Conservation (phyloP, 1,140 invertebrate genomes). For the Microplitis demolitor region DNA sequence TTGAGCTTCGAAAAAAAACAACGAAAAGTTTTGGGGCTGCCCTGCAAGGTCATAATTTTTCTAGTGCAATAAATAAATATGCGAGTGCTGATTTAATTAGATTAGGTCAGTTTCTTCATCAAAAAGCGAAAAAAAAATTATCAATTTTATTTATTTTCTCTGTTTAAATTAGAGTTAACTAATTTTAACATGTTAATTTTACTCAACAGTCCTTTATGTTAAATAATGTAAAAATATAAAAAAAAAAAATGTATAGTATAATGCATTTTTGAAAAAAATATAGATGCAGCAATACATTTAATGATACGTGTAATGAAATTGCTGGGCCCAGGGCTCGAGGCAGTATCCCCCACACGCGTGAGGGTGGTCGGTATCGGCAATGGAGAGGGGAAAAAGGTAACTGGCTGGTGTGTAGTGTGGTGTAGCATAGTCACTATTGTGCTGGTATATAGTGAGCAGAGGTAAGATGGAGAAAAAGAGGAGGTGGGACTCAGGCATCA, state of each 20-base stretch:
- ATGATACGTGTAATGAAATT: conserved; percentile 51
- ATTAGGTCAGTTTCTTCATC: not conserved
- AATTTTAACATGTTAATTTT: no score
- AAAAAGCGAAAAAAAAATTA: not conserved
- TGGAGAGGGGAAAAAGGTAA: conserved; percentile 36
- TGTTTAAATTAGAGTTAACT: no score
- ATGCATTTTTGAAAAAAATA: no score
- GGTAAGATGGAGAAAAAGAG: conserved; percentile 32
- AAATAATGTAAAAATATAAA: not conserved
- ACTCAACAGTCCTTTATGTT: no score
- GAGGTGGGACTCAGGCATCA: conserved; percentile 49
- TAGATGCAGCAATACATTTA: conserved; percentile 35
- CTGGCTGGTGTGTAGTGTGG: conserved; percentile 26
- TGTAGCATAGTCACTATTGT: not conserved
- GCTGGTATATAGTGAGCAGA: conserved; percentile 10
- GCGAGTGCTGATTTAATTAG: no score
- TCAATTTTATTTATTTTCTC: no score
- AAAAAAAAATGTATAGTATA: not conserved
- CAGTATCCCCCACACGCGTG: conserved; percentile 40
- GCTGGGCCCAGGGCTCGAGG: conserved; percentile 44
- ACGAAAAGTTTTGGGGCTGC: no score
- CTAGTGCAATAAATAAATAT: no score
- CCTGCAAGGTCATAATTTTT: no score
- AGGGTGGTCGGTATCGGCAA: conserved; percentile 45
- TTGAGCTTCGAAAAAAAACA: no score